Evolutionary conservation across 2,797 vertebrate genomes (phyloP).

Genomic region (Miichthys miiuy): DNA sequence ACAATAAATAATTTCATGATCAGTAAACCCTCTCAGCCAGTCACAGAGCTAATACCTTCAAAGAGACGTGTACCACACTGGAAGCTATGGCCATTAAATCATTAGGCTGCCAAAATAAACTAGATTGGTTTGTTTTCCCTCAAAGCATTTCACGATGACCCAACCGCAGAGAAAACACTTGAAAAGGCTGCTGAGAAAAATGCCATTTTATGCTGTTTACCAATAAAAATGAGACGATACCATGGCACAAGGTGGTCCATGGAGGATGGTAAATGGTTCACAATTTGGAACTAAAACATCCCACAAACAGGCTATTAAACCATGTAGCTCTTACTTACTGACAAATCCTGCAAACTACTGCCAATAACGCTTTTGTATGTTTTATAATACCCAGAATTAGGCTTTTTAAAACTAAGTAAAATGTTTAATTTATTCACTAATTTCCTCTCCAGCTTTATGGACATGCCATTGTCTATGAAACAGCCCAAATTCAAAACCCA

Average conservation of each 20-base stretch:
- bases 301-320: constrained; percentile 47
- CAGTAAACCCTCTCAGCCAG: constrained; percentile 52
- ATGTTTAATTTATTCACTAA: neutral
- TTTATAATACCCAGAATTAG: constrained; percentile 18
- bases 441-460: constrained; percentile 8
- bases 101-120: constrained; percentile 52
- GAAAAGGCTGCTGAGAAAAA: constrained; percentile 28
- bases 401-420: neutral
- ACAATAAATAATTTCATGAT: constrained; percentile 64
- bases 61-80: constrained; percentile 27
- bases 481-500: constrained; percentile 15
- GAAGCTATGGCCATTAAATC: constrained; percentile 34
- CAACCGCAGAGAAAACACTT: constrained; percentile 29
- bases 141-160: constrained; percentile 54
- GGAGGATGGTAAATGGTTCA: constrained; percentile 34
- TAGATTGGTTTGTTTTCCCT: constrained; percentile 56
- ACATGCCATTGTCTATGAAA: constrained; percentile 6
- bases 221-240: constrained; percentile 32
- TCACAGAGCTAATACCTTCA: constrained; percentile 43
- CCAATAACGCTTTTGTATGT: constrained; percentile 6
- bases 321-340: constrained; percentile 32
- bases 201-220: constrained; percentile 42
- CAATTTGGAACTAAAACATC: constrained; percentile 37
- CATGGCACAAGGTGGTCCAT: constrained; percentile 20
- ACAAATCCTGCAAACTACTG: constrained; percentile 26